A percentile compares a stretch with the other conserved stretches of the same genome.
These are phyloP conservation scores for Rhinolophus ferrumequinum DNA, from an alignment of 2,113 vertebrate species.

Conservation along the genomic window DNA sequence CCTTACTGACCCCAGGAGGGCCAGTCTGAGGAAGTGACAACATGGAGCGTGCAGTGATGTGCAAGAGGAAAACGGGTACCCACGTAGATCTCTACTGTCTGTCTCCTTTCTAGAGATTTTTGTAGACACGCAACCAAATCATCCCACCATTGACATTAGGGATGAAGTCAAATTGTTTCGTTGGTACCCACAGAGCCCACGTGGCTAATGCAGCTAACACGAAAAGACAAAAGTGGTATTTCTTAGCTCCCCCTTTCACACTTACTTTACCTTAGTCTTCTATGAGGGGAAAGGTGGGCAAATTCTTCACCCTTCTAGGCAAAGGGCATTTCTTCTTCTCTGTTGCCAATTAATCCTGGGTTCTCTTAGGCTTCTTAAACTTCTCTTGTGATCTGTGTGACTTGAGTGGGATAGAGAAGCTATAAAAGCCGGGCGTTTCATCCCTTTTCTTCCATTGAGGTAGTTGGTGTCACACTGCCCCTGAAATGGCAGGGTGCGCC, in stretches of 20 bases:
- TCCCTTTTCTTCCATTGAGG: neutral
- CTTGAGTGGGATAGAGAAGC: neutral
- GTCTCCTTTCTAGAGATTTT: neutral
- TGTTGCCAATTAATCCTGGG: neutral
- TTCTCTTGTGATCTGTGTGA: neutral
- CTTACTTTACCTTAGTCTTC: neutral
- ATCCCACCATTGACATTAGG: neutral
- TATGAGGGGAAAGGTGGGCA: neutral
- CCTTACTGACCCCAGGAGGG: neutral
- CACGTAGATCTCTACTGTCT: neutral
- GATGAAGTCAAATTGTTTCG: neutral
- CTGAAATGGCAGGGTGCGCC: neutral
- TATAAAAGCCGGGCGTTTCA: neutral
- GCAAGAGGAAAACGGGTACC: neutral
- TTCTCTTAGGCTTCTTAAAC: neutral
- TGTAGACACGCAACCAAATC: neutral
- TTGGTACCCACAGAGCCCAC: neutral
- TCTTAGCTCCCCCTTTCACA: neutral
- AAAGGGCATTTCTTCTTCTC: neutral
- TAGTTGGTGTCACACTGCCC: neutral
- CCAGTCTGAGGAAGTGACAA: neutral
- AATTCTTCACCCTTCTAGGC: neutral
- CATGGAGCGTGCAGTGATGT: fast-evolving
- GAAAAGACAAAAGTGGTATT: neutral
- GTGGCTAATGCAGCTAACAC: neutral